These are phyloP conservation scores for Cantharis rustica DNA, from an alignment of 2,888 invertebrate genomes.

Conservation along the genomic window DNA sequence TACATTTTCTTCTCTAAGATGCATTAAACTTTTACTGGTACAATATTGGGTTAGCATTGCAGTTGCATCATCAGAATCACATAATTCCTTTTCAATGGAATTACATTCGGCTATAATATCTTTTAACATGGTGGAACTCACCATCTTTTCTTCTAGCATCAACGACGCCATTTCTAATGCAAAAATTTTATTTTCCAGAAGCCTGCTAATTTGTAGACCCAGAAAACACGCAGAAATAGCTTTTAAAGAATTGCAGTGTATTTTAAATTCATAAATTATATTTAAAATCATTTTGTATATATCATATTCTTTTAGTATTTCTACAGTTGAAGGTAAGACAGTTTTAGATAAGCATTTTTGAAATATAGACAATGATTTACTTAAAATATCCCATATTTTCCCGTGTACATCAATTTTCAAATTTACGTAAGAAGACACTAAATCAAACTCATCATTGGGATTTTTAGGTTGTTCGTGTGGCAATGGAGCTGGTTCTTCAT, in stretches of 20 bases:
- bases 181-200: conserved; percentile 30
- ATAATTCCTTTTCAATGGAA: conserved; percentile 6
- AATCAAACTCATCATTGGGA: conserved; percentile 45
- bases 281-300: conserved; percentile 30
- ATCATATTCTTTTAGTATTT: conserved; percentile 21
- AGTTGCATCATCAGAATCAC: not conserved
- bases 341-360: conserved; percentile 16
- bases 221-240: conserved; percentile 38
- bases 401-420: conserved; percentile 38
- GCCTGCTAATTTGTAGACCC: conserved; percentile 36
- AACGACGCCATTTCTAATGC: conserved; percentile 39
- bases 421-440: conserved; percentile 42
- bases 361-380: conserved; percentile 34
- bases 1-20: conserved; percentile 20
- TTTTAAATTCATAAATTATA: conserved; percentile 41
- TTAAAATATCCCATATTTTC: conserved; percentile 36
- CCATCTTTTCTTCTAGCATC: conserved; percentile 32
- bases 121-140: conserved; percentile 29
- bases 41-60: conserved; percentile 23
- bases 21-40: conserved; percentile 30
- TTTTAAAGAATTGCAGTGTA: conserved; percentile 39
- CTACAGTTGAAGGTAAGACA: not conserved
- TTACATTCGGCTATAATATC: conserved; percentile 23
- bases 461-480: conserved; percentile 32
- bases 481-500: conserved; percentile 6